Percentiles rank a stretch among this genome's conserved stretches.
Evolutionary conservation across 2,888 invertebrate species (phyloP).

Genomic region (Antitype chi): DNA sequence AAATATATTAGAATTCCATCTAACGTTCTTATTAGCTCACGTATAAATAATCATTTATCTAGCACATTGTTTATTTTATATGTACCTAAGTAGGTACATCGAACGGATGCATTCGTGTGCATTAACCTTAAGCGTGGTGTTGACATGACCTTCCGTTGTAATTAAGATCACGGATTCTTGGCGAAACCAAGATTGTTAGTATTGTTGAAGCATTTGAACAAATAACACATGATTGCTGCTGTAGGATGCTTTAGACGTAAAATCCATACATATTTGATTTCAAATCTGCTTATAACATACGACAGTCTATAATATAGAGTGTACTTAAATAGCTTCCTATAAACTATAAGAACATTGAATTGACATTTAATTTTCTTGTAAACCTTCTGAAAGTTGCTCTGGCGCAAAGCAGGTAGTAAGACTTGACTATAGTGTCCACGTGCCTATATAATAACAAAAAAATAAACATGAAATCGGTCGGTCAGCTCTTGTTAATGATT

Average conservation of each 20-base stretch:
- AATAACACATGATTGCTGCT: neutral
- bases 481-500: neutral
- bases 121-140: slow-evolving; percentile 11
- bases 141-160: slow-evolving; percentile 28
- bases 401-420: neutral
- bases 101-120: slow-evolving; percentile 37
- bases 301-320: neutral
- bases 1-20: slow-evolving; percentile 21
- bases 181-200: neutral
- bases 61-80: slow-evolving; percentile 15
- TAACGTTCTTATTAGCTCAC: slow-evolving; percentile 23
- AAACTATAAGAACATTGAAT: neutral
- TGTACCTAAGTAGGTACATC: slow-evolving; percentile 7
- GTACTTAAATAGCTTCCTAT: neutral
- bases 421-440: neutral
- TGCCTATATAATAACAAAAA: neutral
- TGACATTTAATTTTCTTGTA: neutral
- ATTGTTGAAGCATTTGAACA: slow-evolving; percentile 11
- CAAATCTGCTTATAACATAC: no score
- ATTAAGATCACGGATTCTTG: slow-evolving; percentile 36
- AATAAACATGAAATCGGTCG: neutral
- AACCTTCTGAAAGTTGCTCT: neutral
- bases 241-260: neutral
- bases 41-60: slow-evolving; percentile 5
- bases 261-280: neutral